These are phyloP conservation scores for Drosophila persimilis DNA, from an alignment of 1,140 invertebrate species.

Conservation along the genomic window DNA sequence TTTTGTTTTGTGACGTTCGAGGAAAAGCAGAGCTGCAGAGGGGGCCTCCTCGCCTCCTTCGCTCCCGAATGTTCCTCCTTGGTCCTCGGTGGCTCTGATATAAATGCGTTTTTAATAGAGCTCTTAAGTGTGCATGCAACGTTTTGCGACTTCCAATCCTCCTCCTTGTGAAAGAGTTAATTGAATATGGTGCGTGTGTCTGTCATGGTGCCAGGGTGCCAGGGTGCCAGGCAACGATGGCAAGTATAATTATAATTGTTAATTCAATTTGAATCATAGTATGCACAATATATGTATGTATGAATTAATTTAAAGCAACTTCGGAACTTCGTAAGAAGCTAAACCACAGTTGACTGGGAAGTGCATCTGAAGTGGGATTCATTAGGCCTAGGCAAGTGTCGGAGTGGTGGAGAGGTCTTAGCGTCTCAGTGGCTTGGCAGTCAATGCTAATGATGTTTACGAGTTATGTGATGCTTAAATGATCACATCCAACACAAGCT, in stretches of 20 bases:
- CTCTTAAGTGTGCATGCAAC: constrained; percentile 31
- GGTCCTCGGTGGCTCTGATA: constrained; percentile 29
- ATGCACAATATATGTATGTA: too few species aligned
- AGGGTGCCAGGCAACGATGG: constrained; percentile 17
- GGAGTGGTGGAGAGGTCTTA: too few species aligned
- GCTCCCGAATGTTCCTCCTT: neutral
- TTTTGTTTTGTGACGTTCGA: constrained; percentile 19
- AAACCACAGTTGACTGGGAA: too few species aligned
- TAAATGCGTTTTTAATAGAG: constrained; percentile 65
- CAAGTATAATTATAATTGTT: constrained; percentile 46
- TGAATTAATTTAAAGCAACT: too few species aligned
- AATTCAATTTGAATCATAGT: constrained; percentile 36
- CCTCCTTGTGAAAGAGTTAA: constrained; percentile 46
- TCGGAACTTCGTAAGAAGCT: too few species aligned
- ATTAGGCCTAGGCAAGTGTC: too few species aligned
- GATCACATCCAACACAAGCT: too few species aligned
- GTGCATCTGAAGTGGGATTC: too few species aligned
- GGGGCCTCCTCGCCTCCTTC: neutral
- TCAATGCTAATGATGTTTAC: too few species aligned
- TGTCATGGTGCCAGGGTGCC: neutral
- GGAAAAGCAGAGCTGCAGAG: neutral
- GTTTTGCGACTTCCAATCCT: constrained; percentile 14
- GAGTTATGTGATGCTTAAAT: too few species aligned
- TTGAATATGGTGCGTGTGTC: constrained; percentile 48
- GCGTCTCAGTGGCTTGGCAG: too few species aligned